These are phyloP conservation scores for Pseudoatta argentina DNA, from an alignment of 1,140 invertebrate genomes.

Conservation along the genomic window DNA sequence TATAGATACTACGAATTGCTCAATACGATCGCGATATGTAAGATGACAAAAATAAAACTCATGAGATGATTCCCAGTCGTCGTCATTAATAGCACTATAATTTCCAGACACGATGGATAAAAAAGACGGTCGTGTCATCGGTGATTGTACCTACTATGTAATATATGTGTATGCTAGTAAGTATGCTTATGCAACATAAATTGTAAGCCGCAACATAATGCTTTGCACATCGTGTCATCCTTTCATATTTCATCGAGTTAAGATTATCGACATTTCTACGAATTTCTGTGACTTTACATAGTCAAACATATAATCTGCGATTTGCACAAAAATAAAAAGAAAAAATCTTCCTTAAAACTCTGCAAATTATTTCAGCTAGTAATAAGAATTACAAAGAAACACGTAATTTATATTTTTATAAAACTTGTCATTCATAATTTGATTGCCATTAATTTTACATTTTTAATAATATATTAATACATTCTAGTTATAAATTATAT, in stretches of 20 bases:
- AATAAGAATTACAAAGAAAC: background rate
- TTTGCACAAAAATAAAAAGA: background rate
- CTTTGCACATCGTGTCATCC: background rate
- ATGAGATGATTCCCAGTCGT: background rate
- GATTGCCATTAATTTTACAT: too few relatives aligned
- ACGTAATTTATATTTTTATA: background rate
- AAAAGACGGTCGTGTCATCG: constrained; percentile 2
- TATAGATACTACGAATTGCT: background rate
- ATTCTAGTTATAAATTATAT: too few relatives aligned
- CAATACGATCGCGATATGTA: background rate
- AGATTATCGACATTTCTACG: background rate
- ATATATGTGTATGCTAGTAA: too few relatives aligned
- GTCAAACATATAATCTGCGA: background rate
- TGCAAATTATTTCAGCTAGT: background rate
- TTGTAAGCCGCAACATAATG: background rate
- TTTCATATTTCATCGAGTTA: constrained; percentile 13
- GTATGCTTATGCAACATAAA: constrained; percentile 15
- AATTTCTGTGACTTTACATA: background rate
- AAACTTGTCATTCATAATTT: background rate
- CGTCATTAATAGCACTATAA: background rate
- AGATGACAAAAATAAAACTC: background rate
- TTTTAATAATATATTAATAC: too few relatives aligned
- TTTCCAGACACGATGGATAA: background rate
- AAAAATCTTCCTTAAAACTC: background rate
- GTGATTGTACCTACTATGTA: background rate